Evolutionary conservation across 1,140 invertebrate species (phyloP).

Genomic region (Trachelipus rathkii): DNA sequence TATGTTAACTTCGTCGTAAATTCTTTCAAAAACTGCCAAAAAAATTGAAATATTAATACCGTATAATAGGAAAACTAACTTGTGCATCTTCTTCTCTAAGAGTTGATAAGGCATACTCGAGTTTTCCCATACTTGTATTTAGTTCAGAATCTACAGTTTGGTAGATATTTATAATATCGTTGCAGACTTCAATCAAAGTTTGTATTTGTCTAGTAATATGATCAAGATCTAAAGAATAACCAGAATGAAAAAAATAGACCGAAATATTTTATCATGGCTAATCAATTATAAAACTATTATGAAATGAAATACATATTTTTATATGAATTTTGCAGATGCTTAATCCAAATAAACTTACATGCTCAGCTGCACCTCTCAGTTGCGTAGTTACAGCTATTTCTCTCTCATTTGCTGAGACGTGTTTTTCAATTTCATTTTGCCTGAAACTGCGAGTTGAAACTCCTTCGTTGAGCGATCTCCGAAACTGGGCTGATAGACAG

Average conservation of each 20-base stretch:
- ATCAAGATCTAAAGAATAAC: no score
- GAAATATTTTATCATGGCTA: no score
- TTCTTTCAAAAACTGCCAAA: no score
- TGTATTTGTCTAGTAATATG: not conserved
- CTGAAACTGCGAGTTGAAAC: not conserved
- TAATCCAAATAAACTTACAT: no score
- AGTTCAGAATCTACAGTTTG: not conserved
- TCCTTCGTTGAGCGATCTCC: not conserved
- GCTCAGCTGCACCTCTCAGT: not conserved
- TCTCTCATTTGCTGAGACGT: not conserved
- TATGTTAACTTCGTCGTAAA: no score
- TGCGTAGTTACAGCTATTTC: not conserved
- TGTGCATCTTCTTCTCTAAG: constrained; percentile 4
- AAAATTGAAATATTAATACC: no score
- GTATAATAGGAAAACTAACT: not conserved
- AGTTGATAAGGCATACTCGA: not conserved
- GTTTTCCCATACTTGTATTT: not conserved
- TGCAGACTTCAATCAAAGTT: not conserved
- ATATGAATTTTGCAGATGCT: no score
- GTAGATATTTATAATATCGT: not conserved
- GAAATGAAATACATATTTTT: not conserved
- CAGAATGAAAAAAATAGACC: no score
- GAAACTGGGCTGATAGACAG: not conserved
- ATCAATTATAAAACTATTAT: no score
- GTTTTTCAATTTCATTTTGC: not conserved